Conservation (phyloP, 2,888 invertebrate species). For the Acheta domesticus region DNA sequence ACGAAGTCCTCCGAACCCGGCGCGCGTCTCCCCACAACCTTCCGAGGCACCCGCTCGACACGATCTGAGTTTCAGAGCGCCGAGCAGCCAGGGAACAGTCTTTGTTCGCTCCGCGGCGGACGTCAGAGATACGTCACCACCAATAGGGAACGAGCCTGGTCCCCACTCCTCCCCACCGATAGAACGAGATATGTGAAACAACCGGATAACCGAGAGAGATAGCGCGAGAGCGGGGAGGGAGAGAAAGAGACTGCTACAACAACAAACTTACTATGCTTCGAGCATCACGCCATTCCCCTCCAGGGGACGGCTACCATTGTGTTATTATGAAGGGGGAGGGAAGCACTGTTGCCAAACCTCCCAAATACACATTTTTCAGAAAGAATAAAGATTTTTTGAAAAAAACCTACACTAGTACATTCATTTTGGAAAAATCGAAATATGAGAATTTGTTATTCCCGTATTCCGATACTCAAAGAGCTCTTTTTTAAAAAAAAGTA, state of each 20-base stretch:
- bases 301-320: constrained; percentile 1
- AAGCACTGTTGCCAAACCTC: neutral
- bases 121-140: constrained; percentile 18
- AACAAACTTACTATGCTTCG: neutral
- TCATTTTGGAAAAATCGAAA: no score
- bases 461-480: no score
- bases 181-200: neutral
- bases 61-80: neutral
- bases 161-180: neutral
- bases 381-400: no score
- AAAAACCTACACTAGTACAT: no score
- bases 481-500: no score
- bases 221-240: neutral
- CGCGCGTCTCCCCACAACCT: neutral
- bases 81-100: neutral
- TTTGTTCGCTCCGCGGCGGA: neutral
- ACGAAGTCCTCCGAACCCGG: neutral
- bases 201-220: neutral
- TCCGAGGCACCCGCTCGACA: neutral
- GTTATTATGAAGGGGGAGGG: constrained; percentile 5
- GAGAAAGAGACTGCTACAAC: constrained; percentile 18
- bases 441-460: no score
- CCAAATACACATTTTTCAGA: no score
- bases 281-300: constrained; percentile 3
- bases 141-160: neutral